Evolutionary conservation across 2,888 invertebrate species (phyloP).

Genomic region (Cheilosia impressa): DNA sequence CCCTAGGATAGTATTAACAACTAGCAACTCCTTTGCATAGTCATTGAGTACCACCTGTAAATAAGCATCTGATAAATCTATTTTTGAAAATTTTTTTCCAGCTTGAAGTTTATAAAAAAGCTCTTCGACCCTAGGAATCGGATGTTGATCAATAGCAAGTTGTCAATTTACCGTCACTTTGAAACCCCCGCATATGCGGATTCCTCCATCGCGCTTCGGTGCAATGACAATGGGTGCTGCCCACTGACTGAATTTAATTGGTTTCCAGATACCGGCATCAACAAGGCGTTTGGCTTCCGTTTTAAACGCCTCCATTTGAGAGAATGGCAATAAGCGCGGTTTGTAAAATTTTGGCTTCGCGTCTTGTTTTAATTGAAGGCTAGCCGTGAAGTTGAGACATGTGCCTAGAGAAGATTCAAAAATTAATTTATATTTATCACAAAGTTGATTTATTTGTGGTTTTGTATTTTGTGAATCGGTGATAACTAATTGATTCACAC

Average conservation of each 20-base stretch:
- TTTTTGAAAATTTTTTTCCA: slow-evolving; percentile 75
- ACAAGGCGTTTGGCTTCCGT: slow-evolving; percentile 71
- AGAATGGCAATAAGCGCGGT: slow-evolving; percentile 76
- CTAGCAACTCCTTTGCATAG: slow-evolving; percentile 76
- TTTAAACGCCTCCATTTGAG: slow-evolving; percentile 63
- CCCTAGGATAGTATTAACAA: slow-evolving; percentile 80
- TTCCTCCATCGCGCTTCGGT: slow-evolving; percentile 77
- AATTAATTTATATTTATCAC: slow-evolving; percentile 24
- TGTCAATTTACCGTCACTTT: slow-evolving; percentile 76
- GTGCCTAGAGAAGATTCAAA: slow-evolving; percentile 43
- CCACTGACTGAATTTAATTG: slow-evolving; percentile 78
- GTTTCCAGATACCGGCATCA: slow-evolving; percentile 59
- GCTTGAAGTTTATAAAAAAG: slow-evolving; percentile 74
- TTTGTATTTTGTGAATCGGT: background rate
- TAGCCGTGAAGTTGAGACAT: slow-evolving; percentile 53
- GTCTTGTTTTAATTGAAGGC: slow-evolving; percentile 70
- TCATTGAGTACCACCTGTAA: too few species aligned
- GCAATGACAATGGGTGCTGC: slow-evolving; percentile 80
- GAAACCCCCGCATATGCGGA: slow-evolving; percentile 72
- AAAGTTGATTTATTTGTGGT: slow-evolving; percentile 18
- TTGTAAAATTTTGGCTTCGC: slow-evolving; percentile 70
- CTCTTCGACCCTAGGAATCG: slow-evolving; percentile 76
- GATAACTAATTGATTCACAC: too few species aligned
- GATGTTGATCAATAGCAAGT: slow-evolving; percentile 76
- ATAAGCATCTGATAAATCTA: slow-evolving; percentile 75